Evolutionary conservation across 2,113 vertebrate species (phyloP).

Genomic region (Stercorarius parasiticus): DNA sequence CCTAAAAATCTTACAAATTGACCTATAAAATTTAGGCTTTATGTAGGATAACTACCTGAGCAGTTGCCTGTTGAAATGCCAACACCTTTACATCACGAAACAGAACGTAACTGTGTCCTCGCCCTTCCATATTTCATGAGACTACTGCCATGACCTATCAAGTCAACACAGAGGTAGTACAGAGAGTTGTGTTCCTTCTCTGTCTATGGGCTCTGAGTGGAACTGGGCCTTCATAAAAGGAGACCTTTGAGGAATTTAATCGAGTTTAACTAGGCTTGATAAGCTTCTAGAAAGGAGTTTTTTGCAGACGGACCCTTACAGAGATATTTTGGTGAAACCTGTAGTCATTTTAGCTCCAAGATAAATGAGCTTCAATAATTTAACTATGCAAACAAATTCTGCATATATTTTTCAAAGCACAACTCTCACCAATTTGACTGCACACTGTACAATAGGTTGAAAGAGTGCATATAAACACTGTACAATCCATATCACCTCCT

Average conservation of each 20-base stretch:
- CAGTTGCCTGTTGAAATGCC: neutral
- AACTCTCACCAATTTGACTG: neutral
- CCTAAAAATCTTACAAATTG: neutral
- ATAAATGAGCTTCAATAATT: neutral
- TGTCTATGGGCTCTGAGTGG: neutral
- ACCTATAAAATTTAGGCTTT: neutral
- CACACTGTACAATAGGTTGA: neutral
- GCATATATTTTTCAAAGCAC: neutral
- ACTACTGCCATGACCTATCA: neutral
- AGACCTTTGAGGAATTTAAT: neutral
- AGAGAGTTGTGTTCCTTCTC: neutral
- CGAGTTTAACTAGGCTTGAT: neutral
- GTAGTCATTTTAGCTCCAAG: neutral
- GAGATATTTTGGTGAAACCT: neutral
- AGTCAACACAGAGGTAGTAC: neutral
- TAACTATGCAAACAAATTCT: neutral
- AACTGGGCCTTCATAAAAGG: neutral
- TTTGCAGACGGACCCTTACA: fast-evolving
- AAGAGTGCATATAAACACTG: neutral
- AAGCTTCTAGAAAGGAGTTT: neutral
- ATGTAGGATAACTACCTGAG: neutral
- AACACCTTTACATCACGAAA: neutral
- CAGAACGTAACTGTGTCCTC: fast-evolving
- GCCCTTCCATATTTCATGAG: fast-evolving
- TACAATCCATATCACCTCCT: neutral